Conservation (phyloP, 1,140 invertebrate genomes). For the Bombus waltoni region DNA sequence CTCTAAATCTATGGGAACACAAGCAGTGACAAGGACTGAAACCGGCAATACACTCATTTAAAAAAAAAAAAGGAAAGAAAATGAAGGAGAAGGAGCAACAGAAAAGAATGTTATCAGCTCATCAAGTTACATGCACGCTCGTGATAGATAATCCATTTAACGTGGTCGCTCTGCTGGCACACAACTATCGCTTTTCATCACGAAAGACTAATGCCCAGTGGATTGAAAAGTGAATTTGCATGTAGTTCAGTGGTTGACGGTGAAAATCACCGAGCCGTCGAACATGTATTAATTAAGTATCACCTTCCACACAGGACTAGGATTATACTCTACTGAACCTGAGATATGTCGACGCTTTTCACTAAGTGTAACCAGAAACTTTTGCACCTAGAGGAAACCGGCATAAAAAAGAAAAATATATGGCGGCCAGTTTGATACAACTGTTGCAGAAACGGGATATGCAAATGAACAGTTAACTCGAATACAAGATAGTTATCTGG, state of each 20-base stretch:
- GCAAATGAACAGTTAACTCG: constrained; percentile 67
- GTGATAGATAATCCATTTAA: constrained; percentile 7
- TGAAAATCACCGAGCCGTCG: constrained; percentile 19
- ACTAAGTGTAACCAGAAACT: not conserved
- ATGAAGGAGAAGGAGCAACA: too few relatives aligned
- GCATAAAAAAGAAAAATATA: not conserved
- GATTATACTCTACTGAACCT: constrained; percentile 34
- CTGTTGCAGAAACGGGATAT: constrained; percentile 66
- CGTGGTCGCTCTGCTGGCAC: not conserved
- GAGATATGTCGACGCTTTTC: constrained; percentile 15
- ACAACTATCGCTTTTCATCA: constrained; percentile 43
- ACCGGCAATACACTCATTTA: not conserved
- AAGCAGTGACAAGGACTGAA: not conserved
- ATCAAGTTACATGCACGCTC: not conserved
- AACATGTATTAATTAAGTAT: constrained; percentile 48
- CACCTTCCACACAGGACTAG: constrained; percentile 14
- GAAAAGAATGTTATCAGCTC: not conserved
- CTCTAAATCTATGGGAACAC: not conserved
- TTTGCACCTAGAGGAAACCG: not conserved
- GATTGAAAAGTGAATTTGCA: constrained; percentile 46
- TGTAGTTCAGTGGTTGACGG: constrained; percentile 4
- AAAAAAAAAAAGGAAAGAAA: constrained; percentile 3
- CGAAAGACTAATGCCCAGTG: not conserved
- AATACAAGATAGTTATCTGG: constrained; percentile 41
- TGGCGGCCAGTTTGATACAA: constrained; percentile 45